A percentile compares a stretch with the other conserved stretches of the same genome.
phyloP scores from a whole-genome alignment of 2,888 invertebrate species.

The Steinernema hermaphroditum region DNA sequence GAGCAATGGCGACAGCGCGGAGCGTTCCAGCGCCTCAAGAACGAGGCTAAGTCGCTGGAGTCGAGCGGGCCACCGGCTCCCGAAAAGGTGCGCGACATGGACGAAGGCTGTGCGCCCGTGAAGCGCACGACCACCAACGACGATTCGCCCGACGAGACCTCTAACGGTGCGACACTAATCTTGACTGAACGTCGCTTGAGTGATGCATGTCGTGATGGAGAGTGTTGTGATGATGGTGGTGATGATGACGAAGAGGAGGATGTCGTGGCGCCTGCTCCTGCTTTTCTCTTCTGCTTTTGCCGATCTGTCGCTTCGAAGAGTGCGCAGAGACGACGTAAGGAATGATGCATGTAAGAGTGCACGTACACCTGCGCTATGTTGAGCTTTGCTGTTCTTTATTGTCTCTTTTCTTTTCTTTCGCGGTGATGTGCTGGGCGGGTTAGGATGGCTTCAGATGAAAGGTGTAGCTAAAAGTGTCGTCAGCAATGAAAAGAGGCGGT shows the following conservation, averaged over 20 bases:
- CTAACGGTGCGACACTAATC: not conserved
- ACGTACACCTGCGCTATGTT: not conserved
- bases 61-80: not conserved
- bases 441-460: too few species aligned
- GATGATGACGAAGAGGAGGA: slow-evolving; percentile 21
- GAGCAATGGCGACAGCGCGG: slow-evolving; percentile 15
- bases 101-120: slow-evolving; percentile 17
- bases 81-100: not conserved
- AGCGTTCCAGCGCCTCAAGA: slow-evolving; percentile 5
- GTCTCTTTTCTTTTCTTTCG: not conserved
- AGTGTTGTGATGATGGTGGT: not conserved
- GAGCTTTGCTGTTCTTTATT: slow-evolving; percentile 5
- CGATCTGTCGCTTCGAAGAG: not conserved
- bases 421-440: not conserved
- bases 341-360: slow-evolving; percentile 9
- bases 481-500: too few species aligned
- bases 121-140: slow-evolving; percentile 17
- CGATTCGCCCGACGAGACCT: slow-evolving; percentile 9
- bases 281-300: slow-evolving; percentile 22
- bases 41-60: slow-evolving; percentile 5
- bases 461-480: too few species aligned
- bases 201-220: slow-evolving; percentile 4
- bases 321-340: not conserved
- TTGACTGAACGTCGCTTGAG: not conserved
- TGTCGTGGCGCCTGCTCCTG: slow-evolving; percentile 3